phyloP scores from a whole-genome alignment of 1,140 invertebrate species.

The Lasioglossum albipes region DNA sequence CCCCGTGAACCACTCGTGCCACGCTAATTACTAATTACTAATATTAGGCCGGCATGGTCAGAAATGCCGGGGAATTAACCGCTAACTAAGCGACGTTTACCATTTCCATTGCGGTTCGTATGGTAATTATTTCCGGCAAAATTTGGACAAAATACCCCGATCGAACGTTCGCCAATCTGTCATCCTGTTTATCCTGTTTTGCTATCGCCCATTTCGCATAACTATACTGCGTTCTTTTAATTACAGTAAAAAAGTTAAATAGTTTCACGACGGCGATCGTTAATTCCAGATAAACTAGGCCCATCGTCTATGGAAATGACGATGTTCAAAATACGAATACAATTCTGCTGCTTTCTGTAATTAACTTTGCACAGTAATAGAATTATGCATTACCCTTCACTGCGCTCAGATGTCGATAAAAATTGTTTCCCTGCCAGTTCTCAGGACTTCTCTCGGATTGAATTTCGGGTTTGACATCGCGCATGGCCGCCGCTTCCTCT shows the following conservation, averaged over 20 bases:
- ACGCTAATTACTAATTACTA: slow-evolving; percentile 72
- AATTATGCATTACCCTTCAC: slow-evolving; percentile 64
- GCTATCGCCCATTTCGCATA: no score
- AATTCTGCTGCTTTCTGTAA: no score
- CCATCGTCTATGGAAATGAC: no score
- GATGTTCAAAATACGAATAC: no score
- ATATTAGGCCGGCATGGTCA: slow-evolving; percentile 52
- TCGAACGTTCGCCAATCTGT: no score
- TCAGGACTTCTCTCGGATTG: slow-evolving; percentile 67
- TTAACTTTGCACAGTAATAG: background rate
- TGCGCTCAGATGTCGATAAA: slow-evolving; percentile 72
- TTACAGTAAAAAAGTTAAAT: no score
- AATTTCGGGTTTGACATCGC: slow-evolving; percentile 73
- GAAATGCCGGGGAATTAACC: slow-evolving; percentile 21
- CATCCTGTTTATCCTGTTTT: no score
- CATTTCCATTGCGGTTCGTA: background rate
- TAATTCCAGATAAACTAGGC: no score
- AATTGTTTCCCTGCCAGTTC: slow-evolving; percentile 72
- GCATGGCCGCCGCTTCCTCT: slow-evolving; percentile 63
- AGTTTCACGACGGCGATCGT: no score
- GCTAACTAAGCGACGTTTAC: background rate
- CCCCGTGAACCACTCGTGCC: slow-evolving; percentile 55
- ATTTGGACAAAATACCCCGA: no score
- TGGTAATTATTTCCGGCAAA: slow-evolving; percentile 19
- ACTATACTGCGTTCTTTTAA: no score